phyloP scores from a whole-genome alignment of 2,113 vertebrate genomes.

The Tautogolabrus adspersus region DNA sequence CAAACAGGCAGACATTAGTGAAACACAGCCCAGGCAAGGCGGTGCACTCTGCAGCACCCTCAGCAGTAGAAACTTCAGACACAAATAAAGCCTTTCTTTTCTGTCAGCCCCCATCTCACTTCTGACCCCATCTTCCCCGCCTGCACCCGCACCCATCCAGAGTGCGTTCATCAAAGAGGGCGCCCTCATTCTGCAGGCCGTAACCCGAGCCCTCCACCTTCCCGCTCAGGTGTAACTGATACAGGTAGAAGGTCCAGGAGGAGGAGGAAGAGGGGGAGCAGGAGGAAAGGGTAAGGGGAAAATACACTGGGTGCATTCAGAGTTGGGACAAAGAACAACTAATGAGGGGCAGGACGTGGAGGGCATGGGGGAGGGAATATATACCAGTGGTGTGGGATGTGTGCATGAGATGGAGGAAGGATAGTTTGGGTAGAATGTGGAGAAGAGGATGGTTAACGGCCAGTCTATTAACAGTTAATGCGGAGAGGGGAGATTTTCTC shows the following conservation, averaged over 20 bases:
- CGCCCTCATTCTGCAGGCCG: slow-evolving; percentile 78
- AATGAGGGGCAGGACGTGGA: slow-evolving; percentile 54
- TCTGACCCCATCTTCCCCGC: slow-evolving; percentile 59
- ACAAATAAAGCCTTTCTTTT: slow-evolving; percentile 79
- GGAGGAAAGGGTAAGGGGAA: slow-evolving; percentile 4
- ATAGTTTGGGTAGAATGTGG: slow-evolving; percentile 29
- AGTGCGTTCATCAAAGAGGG: slow-evolving; percentile 75
- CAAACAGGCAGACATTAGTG: slow-evolving; percentile 47
- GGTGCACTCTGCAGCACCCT: slow-evolving; percentile 46
- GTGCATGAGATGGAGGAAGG: slow-evolving; percentile 27
- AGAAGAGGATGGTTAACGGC: slow-evolving; percentile 52
- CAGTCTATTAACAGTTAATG: slow-evolving; percentile 83
- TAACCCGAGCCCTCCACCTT: slow-evolving; percentile 73
- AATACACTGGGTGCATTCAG: slow-evolving; percentile 78
- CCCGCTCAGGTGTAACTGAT: slow-evolving; percentile 85
- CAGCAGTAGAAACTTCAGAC: slow-evolving; percentile 63
- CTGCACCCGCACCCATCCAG: slow-evolving; percentile 58
- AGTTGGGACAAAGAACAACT: slow-evolving; percentile 75
- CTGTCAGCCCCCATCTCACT: slow-evolving; percentile 66
- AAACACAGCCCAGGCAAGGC: slow-evolving; percentile 63
- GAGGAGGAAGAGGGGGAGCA: slow-evolving; percentile 8
- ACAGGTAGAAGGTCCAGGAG: slow-evolving; percentile 78
- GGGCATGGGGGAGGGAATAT: slow-evolving; percentile 6
- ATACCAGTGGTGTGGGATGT: slow-evolving; percentile 37
- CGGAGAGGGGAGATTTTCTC: slow-evolving; percentile 69